Base-by-base conservation (phyloP, 2,888 invertebrate genomes). In the Lampropteryx suffumata region DNA sequence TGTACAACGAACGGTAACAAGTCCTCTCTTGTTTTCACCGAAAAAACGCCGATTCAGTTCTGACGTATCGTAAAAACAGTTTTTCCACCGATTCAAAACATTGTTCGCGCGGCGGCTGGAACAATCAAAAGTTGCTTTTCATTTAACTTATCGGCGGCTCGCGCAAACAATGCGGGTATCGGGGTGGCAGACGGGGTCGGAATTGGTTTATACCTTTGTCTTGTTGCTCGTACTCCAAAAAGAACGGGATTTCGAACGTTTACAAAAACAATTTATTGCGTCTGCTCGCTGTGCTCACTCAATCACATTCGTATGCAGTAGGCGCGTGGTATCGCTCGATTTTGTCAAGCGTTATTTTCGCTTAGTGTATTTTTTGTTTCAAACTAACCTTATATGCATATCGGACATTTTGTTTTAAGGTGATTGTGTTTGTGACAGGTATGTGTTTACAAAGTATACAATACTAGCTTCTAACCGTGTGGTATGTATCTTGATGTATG, bases 121-220 rank as follows among this genome's bases (percentile, higher is more conserved):
- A 66, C 80, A 81, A 80, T 81, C 79, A 77, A 78, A 80, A 82
- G 75, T 82, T 79, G 73, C 75, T 76, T 82, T 81, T 75, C 78
- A 79, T 81, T 82, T 76, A 81, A 80, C 75, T 79, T 80, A 79
- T 79, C 71, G 73, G 58, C 56, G 58, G 56, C 55, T 59, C 54
- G 47, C 66, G 56, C 67, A 69, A 78, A 80, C 77, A 73, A 77
- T 73, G 75, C 62, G 74, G 72, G 69, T 71, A 68, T 69, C 65
- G 69, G 64, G 41, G 62, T 65, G 65, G 53, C 57, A 57, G 68
- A 61, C 57, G 60, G 61, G 58, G 50, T 62, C 62, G 61, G 72
- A 78, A 79, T 82, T 79, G 76, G 76, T 77, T 79, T 76, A 71
- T 70, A 76, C 73, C 73, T 79, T 75, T 75, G 74, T 76, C 77